Percentiles rank a stretch among this genome's conserved stretches.
These are phyloP conservation scores for Cyrtodaria siliqua DNA, from an alignment of 2,888 invertebrate genomes.

Conservation along the genomic window DNA sequence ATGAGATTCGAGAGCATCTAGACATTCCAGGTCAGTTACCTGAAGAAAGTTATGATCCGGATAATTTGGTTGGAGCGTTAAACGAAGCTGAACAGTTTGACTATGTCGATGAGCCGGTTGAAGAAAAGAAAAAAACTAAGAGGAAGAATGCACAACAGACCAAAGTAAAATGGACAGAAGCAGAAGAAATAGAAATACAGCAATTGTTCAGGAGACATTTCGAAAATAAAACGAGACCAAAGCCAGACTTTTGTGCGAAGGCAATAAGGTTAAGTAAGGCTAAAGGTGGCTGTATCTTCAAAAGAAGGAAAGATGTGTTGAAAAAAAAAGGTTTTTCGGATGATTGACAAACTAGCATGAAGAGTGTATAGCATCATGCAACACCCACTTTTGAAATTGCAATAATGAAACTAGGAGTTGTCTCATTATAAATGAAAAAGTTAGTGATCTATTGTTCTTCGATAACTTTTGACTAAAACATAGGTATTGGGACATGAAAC, in stretches of 20 bases:
- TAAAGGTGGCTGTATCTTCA: conserved; percentile 2
- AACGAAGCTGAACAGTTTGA: conserved; percentile 16
- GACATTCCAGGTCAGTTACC: conserved; percentile 18
- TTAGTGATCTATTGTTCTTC: too few relatives aligned
- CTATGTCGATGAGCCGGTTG: conserved; percentile 5
- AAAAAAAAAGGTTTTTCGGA: conserved; percentile 9
- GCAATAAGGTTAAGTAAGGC: conserved; percentile 6
- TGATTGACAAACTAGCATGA: conserved; percentile 19
- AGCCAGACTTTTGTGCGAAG: neutral
- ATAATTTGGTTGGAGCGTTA: conserved; percentile 14
- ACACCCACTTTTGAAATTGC: conserved; percentile 9
- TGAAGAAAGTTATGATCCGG: conserved; percentile 7
- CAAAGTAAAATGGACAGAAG: conserved; percentile 18
- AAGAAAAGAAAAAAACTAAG: conserved; percentile 12
- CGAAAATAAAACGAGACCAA: conserved; percentile 13
- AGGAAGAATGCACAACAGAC: conserved; percentile 18
- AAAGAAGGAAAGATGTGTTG: conserved; percentile 11
- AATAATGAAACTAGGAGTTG: neutral
- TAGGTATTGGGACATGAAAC: too few relatives aligned
- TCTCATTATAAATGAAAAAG: too few relatives aligned
- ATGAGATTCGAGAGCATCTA: conserved; percentile 14
- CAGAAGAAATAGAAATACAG: conserved; percentile 15
- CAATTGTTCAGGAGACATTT: conserved; percentile 7
- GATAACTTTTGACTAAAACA: too few relatives aligned
- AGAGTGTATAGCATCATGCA: conserved; percentile 6